Percentiles rank a stretch among this genome's conserved stretches.
These are phyloP conservation scores for Neoseiulus cucumeris DNA, from an alignment of 1,140 invertebrate genomes.

Conservation along the genomic window DNA sequence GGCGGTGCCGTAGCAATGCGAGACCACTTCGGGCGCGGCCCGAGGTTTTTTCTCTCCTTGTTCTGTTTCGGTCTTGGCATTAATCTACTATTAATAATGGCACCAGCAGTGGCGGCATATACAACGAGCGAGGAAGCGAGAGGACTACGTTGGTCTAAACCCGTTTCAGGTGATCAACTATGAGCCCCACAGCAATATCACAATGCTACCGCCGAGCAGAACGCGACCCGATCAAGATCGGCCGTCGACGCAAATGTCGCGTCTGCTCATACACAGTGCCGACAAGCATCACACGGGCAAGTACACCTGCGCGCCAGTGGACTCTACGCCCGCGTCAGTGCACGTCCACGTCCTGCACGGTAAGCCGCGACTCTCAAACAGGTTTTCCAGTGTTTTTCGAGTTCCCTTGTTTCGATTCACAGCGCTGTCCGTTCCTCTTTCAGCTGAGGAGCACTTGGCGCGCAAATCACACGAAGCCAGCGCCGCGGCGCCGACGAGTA, in stretches of 20 bases:
- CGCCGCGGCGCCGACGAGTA: neutral
- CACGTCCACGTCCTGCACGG: slow-evolving; percentile 58
- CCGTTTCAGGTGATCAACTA: slow-evolving; percentile 7
- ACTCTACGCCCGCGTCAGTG: slow-evolving; percentile 46
- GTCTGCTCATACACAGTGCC: slow-evolving; percentile 31
- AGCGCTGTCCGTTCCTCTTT: neutral
- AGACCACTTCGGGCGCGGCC: too few species aligned
- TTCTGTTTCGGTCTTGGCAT: too few species aligned
- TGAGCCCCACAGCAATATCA: neutral
- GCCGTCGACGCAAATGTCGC: neutral
- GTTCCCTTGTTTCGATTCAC: too few species aligned
- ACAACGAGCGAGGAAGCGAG: too few species aligned
- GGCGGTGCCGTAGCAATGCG: too few species aligned
- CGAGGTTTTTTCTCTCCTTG: too few species aligned
- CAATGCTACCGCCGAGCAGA: neutral
- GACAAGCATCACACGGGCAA: slow-evolving; percentile 55
- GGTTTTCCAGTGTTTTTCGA: too few species aligned
- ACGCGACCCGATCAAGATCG: neutral
- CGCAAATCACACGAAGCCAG: neutral
- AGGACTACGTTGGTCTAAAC: too few species aligned
- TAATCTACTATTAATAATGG: too few species aligned
- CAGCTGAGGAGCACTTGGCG: slow-evolving; percentile 4
- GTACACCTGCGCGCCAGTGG: slow-evolving; percentile 63
- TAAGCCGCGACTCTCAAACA: slow-evolving; percentile 32
- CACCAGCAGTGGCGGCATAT: too few species aligned